Evolutionary conservation across 1,140 invertebrate genomes (phyloP).

Genomic region (Zaprionus camerounensis): DNA sequence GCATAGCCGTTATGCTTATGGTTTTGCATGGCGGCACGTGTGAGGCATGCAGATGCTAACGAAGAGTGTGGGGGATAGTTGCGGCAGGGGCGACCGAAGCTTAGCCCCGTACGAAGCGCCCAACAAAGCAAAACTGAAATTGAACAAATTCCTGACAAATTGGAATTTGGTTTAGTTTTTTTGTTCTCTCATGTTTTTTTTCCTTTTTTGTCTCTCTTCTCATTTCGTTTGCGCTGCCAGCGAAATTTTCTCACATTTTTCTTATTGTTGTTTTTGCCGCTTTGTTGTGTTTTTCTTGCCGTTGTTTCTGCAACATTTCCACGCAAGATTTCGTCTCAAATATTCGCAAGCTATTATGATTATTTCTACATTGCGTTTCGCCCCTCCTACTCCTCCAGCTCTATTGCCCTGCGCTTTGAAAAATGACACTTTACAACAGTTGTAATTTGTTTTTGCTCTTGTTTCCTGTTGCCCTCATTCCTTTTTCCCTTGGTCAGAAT

Average conservation of each 20-base stretch:
- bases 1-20: conserved; percentile 69
- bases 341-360: conserved; percentile 77
- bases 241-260: conserved; percentile 76
- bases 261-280: conserved; percentile 60
- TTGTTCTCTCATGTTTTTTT: conserved; percentile 40
- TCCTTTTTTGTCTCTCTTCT: conserved; percentile 12
- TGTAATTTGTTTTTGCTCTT: conserved; percentile 73
- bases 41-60: conserved; percentile 67
- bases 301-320: conserved; percentile 73
- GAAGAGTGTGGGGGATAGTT: not conserved
- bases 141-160: conserved; percentile 84
- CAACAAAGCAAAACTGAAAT: conserved; percentile 76
- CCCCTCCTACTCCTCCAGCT: not conserved
- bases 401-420: conserved; percentile 59
- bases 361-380: conserved; percentile 73
- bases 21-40: conserved; percentile 78
- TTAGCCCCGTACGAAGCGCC: conserved; percentile 29
- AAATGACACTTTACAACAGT: conserved; percentile 82
- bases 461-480: not conserved
- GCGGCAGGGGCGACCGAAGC: conserved; percentile 21
- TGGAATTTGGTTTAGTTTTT: conserved; percentile 82
- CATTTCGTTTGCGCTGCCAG: conserved; percentile 64
- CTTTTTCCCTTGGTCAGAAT: conserved; percentile 2
- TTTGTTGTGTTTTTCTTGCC: conserved; percentile 48
- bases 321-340: conserved; percentile 79